These are phyloP conservation scores for Orientallactaga sibirica DNA, from an alignment of 2,797 vertebrate genomes.

Conservation along the genomic window DNA sequence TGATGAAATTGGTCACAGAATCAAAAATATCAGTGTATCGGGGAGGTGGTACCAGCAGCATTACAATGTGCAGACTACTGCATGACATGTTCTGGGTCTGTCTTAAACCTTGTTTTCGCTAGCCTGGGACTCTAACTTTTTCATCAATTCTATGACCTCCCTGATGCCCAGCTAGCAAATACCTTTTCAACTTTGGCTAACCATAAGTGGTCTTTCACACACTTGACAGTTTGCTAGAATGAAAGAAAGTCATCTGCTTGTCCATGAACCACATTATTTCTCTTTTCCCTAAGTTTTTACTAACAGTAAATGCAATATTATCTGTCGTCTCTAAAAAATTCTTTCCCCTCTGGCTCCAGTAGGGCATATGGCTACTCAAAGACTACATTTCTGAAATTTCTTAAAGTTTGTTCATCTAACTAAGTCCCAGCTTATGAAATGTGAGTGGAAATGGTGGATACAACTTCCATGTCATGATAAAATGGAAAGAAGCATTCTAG, in stretches of 20 bases:
- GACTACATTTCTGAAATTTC: not conserved
- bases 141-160: not conserved
- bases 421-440: not conserved
- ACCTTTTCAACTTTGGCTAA: slow-evolving; percentile 5
- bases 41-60: not conserved
- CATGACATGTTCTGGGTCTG: not conserved
- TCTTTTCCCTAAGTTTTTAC: not conserved
- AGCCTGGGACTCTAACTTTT: not conserved
- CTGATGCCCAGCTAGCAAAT: not conserved
- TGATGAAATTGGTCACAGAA: not conserved
- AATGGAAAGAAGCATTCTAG: not conserved
- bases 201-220: not conserved
- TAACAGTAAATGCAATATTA: not conserved
- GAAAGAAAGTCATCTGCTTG: slow-evolving; percentile 26
- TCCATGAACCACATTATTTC: not conserved
- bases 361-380: not conserved
- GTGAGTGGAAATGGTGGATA: not conserved
- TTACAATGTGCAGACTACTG: not conserved
- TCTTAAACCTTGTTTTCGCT: not conserved
- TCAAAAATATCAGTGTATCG: not conserved
- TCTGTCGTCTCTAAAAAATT: not conserved
- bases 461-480: not conserved
- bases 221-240: not conserved
- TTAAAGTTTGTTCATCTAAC: not conserved
- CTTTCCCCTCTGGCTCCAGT: slow-evolving; percentile 2